phyloP scores from a whole-genome alignment of 2,797 vertebrate genomes.

The Malurus leucopterus region DNA sequence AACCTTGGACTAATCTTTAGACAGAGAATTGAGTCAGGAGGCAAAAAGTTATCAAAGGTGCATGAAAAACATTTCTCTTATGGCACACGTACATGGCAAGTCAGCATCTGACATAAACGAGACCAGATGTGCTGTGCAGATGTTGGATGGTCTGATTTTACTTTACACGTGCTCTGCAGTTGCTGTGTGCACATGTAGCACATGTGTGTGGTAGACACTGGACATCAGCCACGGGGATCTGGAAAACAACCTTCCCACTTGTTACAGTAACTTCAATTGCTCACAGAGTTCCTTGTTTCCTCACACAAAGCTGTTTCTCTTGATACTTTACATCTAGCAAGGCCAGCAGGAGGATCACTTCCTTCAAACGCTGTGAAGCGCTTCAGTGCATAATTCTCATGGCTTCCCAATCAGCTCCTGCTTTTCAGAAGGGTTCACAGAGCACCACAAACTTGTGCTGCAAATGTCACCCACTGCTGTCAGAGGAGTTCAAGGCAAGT shows the following conservation, averaged over 20 bases:
- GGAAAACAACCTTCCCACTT: slow-evolving; percentile 12
- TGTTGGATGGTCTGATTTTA: neutral
- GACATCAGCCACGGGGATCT: neutral
- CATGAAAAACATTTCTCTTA: neutral
- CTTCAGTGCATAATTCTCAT: neutral
- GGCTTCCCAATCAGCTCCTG: neutral
- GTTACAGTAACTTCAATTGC: neutral
- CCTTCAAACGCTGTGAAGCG: neutral
- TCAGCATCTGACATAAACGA: neutral
- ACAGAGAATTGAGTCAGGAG: neutral
- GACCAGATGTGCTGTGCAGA: slow-evolving; percentile 17
- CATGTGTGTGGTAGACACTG: neutral
- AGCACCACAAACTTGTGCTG: neutral
- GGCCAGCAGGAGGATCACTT: neutral
- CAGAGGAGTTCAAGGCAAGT: neutral
- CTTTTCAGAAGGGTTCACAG: neutral
- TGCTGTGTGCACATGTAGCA: neutral
- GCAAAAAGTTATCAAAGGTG: neutral
- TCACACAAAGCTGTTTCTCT: neutral
- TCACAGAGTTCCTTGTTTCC: neutral
- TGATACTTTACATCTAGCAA: neutral
- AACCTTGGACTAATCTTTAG: neutral
- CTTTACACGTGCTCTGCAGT: neutral
- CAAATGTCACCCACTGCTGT: neutral
- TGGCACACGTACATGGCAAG: neutral